A percentile compares a stretch with the other conserved stretches of the same genome.
Conservation (phyloP, 2,888 invertebrate genomes). For the Arenicola marina region DNA sequence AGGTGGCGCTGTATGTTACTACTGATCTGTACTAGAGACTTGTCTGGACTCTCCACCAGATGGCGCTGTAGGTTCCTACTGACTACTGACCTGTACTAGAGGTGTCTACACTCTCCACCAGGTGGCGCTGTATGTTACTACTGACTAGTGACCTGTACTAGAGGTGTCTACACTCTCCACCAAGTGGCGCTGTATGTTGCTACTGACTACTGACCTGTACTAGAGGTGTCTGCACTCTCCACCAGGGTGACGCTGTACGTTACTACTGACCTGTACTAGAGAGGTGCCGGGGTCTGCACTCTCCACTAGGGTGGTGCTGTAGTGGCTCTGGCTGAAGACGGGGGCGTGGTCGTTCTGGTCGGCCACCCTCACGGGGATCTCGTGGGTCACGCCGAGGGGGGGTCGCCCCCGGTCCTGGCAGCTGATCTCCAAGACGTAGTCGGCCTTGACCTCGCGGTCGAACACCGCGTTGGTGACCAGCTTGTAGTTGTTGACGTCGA, state of each 20-base stretch:
- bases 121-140: conserved; percentile 11
- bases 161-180: conserved; percentile 14
- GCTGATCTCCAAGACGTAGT: conserved; percentile 12
- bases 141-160: conserved; percentile 27
- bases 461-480: conserved; percentile 20
- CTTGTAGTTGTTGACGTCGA: conserved; percentile 22
- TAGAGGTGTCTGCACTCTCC: conserved; percentile 15
- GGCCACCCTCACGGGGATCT: conserved; percentile 72
- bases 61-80: too few relatives aligned
- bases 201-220: too few relatives aligned
- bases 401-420: conserved; percentile 26
- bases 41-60: conserved; percentile 15
- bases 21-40: conserved; percentile 19
- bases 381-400: conserved; percentile 66
- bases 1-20: conserved; percentile 14
- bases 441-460: conserved; percentile 22
- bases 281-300: conserved; percentile 10
- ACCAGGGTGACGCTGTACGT: conserved; percentile 12
- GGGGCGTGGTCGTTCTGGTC: conserved; percentile 96
- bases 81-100: conserved; percentile 24
- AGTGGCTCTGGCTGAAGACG: conserved; percentile 67
- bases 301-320: conserved; percentile 11
- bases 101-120: conserved; percentile 17
- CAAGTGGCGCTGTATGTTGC: conserved; percentile 14
- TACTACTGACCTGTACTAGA: conserved; percentile 24